Evolutionary conservation across 2,888 invertebrate genomes (phyloP), one percentile per base, ranked within the genome.

Genomic region (Mantis religiosa): DNA sequence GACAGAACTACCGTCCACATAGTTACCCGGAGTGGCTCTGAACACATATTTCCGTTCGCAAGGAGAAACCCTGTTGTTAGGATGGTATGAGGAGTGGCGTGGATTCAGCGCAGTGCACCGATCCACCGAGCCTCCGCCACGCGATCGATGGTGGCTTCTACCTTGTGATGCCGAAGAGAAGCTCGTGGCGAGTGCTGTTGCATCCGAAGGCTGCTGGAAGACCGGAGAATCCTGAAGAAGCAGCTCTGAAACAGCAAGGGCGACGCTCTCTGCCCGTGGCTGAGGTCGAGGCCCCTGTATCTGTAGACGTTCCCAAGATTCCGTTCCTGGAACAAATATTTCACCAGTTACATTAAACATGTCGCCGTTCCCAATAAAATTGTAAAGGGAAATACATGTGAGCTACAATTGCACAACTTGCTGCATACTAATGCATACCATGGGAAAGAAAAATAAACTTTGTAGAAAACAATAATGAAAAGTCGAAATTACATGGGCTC

Each of bases 281-380:
- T 96, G 95, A 0, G 97, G 97, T 91, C 95, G 94, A 84, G 95
- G 92, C 27, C 95, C 95, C 8, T 93, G 93, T 85, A 96, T 95
- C 14, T 93, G 92, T 86, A 97, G 94, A 91, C 96, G 95, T 92
- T 97, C 97, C 97, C 97, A 97, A 9, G 95, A 94, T 93, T 97
- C 97, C 4, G 96, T 95, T 14, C 95, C 97, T 96, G 93, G 82
- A 93, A 89, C 90, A 41, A 41, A 41, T 41, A 34, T 41, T 41
- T 41, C 41, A 41, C 90, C 89, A 90, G n/a, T n/a, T n/a, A n/a
- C n/a, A n/a, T n/a, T 28, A 89, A 84, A 54, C 87, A 71, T 28
- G 47, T 41, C 12, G 3, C 34, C 41, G 41, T 41, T 41, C 12
- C 6, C 12, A 6, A 3, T 30, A 30, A 30, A 9, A 12, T 41